Conservation (phyloP, 2,113 vertebrate species). For the Amblyornis subalaris region DNA sequence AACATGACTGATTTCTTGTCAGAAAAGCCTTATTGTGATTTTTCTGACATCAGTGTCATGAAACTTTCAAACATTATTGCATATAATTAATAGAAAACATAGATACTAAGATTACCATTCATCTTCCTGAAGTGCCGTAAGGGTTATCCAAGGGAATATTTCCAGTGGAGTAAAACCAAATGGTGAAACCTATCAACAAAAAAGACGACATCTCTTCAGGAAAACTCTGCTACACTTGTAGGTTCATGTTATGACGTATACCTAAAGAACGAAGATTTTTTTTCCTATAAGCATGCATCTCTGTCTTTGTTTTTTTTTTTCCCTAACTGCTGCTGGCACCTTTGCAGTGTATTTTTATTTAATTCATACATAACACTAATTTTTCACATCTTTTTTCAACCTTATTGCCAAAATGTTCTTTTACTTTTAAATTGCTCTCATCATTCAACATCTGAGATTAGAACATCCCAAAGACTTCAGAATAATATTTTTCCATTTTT, state of each 20-base stretch:
- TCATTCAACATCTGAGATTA: background rate
- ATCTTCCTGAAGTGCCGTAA: background rate
- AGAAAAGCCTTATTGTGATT: background rate
- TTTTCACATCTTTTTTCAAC: background rate
- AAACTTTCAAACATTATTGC: background rate
- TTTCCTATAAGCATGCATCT: background rate
- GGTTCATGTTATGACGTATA: background rate
- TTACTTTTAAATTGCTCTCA: background rate
- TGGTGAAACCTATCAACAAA: background rate
- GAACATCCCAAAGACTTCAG: background rate
- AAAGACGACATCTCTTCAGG: background rate
- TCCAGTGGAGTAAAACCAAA: background rate
- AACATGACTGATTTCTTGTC: background rate
- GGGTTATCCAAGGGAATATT: background rate
- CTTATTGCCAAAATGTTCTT: background rate
- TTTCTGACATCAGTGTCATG: background rate
- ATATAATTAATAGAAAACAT: background rate
- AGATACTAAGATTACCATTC: background rate
- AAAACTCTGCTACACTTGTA: background rate
- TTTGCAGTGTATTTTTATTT: background rate
- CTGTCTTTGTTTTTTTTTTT: fast-evolving
- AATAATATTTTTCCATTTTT: background rate
- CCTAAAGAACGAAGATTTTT: background rate
- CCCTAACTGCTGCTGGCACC: background rate
- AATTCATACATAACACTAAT: background rate